Base-by-base conservation (phyloP, 2,797 vertebrate genomes). In the Chaunax sp. region DNA sequence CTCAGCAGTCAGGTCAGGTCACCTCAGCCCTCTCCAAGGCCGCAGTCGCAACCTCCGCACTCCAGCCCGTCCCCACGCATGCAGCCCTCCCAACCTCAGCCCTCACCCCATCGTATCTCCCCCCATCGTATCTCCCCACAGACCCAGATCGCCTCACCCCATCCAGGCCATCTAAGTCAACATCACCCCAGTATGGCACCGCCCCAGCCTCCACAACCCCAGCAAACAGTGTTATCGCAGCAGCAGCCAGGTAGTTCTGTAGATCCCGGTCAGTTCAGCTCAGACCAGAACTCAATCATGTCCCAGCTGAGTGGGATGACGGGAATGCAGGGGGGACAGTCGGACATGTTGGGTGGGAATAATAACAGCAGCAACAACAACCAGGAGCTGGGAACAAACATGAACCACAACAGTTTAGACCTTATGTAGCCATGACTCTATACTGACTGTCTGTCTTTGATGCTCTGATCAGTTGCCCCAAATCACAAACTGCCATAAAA, bases 41-140 rank as follows among this genome's bases (percentile, higher is more conserved):
- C 97, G 19, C 98, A 99, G 89, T 98, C 98, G n/a, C 96, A 94
- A 43, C 94, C 94, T 0, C 91, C 97, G 2, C 96, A 95, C 91
- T 99, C 97, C 71, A 99, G 98, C 92, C 97, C 97, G 0, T 99
- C 97, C 70, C 98, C 97, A 0, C 95, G 98, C 92, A 97, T 98
- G 96, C 98, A 98, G 72, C 97, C 96, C 68, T 95, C 97, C 11
- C 93, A 95, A 85, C 83, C 87, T 12, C 97, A 98, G 85, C 91
- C 92, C 38, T 93, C 92, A 0, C 92, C 92, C 3, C 91, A 93
- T 54, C 90, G 91, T 56, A 93, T 92, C 64, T 92, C 92, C 0
- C 92, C 92, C 3, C 91, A 93, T 54, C 90, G 91, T 56, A 93
- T 92, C 64, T 92, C 92, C 51, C 92, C 92, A 0, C 91, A 96